Percentiles rank a stretch among this genome's conserved stretches.
phyloP scores from a whole-genome alignment of 2,113 vertebrate species.

The Aepyceros melampus region DNA sequence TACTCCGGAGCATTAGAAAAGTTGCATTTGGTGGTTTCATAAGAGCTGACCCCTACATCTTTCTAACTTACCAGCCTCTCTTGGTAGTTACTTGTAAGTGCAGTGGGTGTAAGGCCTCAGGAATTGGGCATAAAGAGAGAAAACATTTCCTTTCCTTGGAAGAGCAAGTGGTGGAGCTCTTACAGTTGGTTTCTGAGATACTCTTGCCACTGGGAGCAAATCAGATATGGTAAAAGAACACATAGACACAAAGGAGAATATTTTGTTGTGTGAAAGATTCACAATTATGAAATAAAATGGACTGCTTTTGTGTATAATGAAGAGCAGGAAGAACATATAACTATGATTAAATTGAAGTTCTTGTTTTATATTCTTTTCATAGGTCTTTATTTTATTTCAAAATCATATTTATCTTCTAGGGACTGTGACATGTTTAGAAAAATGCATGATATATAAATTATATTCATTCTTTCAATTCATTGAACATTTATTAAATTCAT shows the following conservation, averaged over 20 bases:
- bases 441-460: neutral
- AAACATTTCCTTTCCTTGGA: neutral
- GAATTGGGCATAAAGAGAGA: neutral
- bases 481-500: neutral
- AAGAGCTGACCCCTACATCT: neutral
- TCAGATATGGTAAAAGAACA: neutral
- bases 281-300: neutral
- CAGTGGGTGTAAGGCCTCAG: neutral
- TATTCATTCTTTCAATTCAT: neutral
- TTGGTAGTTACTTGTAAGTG: neutral
- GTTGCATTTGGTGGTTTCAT: neutral
- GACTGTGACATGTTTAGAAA: neutral
- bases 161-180: neutral
- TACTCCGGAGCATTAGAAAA: neutral
- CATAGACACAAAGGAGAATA: neutral
- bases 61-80: neutral
- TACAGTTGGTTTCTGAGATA: neutral
- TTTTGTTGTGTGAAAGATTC: neutral
- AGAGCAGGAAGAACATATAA: neutral
- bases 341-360: neutral
- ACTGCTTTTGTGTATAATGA: neutral
- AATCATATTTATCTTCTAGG: neutral
- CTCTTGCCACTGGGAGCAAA: neutral
- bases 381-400: constrained; percentile 9
- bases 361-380: neutral